Base-by-base conservation (phyloP, 1,140 invertebrate genomes). In the Fopius arisanus region DNA sequence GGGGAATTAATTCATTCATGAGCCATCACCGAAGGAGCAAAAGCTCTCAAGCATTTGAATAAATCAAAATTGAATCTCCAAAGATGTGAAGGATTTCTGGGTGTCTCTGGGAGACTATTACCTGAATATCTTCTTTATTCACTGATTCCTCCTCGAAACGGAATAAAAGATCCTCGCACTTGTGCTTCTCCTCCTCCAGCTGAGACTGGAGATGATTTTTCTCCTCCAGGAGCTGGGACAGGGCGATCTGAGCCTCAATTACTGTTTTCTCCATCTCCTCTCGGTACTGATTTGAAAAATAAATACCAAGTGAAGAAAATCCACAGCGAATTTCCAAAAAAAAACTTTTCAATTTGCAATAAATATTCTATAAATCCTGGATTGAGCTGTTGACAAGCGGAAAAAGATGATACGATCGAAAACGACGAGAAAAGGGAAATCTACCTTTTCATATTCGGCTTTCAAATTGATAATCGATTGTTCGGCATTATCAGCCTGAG, bases 101-200 rank as follows among this genome's bases (percentile, higher is more conserved):
- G 3, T 14, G n/a, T 26, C 5, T 59, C 1, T 26, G 14, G 26
- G 23, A n/a, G n/a, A n/a, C n/a, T n/a, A n/a, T 59, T 48, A 73
- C 95, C 91, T 96, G 93, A 83, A 96, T 90, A 81, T 95, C 94
- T 79, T 91, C 91, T 86, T 93, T 94, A 80, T 89, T 90, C 77
- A 96, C 92, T 29, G 91, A 93, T 79, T 96, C 95, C 86, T 98
- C 97, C 89, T 98, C 96, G 74, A 96, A 93, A 41, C 94, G 91
- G 83, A 98, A 98, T 81, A 96, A 92, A 59, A 98, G 88, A 86
- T 98, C 97, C 89, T 99, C 97, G 10, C 94, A 91, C 86, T 96
- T 96, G 80, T 94, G 92, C 80, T 91, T 92, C 79, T 97, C 95
- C 78, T 97, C 95, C 75, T 96, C 95, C 75, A 97, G 82, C 77